These are phyloP conservation scores for Apostichopus leukothele DNA, from an alignment of 53 echinoderm and acorn worm species.

Conservation along the genomic window DNA sequence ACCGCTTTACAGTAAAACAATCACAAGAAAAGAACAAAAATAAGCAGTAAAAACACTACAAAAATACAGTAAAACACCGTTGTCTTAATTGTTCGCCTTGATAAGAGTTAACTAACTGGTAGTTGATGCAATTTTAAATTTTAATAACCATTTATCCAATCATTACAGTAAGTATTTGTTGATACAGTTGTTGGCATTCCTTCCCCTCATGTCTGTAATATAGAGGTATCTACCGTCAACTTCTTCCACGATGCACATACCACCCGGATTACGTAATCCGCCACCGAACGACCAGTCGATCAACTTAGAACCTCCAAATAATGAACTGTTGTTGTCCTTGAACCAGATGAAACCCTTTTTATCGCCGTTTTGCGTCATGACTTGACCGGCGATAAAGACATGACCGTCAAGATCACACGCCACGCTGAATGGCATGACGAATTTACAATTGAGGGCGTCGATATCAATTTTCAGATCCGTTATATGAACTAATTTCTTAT, in stretches of 20 bases:
- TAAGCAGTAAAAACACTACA: too few species aligned
- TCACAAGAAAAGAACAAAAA: too few species aligned
- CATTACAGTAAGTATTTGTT: conserved; percentile 11
- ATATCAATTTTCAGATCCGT: not conserved
- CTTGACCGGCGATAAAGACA: conserved; percentile 27
- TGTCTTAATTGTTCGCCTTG: too few species aligned
- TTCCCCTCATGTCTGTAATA: conserved; percentile 39
- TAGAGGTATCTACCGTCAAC: not conserved
- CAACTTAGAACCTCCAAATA: not conserved
- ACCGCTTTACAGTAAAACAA: too few species aligned
- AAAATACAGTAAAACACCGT: not conserved
- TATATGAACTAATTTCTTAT: not conserved
- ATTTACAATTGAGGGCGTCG: not conserved
- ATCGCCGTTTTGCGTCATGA: not conserved
- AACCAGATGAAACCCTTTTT: conserved; percentile 32
- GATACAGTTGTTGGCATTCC: conserved; percentile 33
- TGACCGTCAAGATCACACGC: conserved; percentile 8
- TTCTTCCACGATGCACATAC: conserved; percentile 11
- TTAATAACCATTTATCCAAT: not conserved
- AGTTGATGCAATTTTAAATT: not conserved
- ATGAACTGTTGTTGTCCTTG: not conserved
- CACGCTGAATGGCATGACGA: conserved; percentile 23
- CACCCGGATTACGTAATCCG: conserved; percentile 37
- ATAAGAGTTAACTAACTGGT: too few species aligned
- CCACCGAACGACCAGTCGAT: conserved; percentile 29